phyloP scores from a whole-genome alignment of 2,888 invertebrate species.

The Erebia ligea region DNA sequence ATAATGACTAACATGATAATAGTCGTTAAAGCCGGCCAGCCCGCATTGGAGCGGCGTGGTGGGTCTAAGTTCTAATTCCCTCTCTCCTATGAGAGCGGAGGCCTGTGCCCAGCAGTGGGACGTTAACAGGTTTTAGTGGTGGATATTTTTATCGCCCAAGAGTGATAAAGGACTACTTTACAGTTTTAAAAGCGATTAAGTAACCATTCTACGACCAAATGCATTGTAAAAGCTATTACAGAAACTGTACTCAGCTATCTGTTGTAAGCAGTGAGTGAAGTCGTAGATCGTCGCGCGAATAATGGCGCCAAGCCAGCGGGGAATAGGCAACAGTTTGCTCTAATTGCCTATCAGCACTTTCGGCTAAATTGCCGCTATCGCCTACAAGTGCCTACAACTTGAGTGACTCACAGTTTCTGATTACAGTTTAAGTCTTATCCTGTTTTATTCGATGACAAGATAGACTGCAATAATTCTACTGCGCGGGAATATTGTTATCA shows the following conservation, averaged over 20 bases:
- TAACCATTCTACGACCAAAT: neutral
- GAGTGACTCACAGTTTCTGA: conserved; percentile 6
- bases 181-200: neutral
- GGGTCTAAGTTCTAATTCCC: too few relatives aligned
- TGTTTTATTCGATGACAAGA: too few relatives aligned
- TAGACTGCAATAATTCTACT: too few relatives aligned
- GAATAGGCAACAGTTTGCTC: conserved; percentile 27
- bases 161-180: too few relatives aligned
- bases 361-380: conserved; percentile 18
- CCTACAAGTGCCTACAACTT: conserved; percentile 10
- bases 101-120: too few relatives aligned
- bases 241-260: neutral
- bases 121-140: too few relatives aligned
- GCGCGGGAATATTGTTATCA: too few relatives aligned
- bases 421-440: neutral
- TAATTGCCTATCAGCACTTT: conserved; percentile 34
- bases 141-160: too few relatives aligned
- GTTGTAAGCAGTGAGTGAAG: neutral
- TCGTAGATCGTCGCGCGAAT: conserved; percentile 6
- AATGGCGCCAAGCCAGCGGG: conserved; percentile 19
- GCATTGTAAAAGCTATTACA: neutral
- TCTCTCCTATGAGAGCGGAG: too few relatives aligned
- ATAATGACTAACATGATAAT: too few relatives aligned
- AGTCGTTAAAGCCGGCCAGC: too few relatives aligned
- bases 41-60: too few relatives aligned